Evolutionary conservation across 92 coral and sea anemone species (phyloP).

Genomic region (Paramuricea clavata): DNA sequence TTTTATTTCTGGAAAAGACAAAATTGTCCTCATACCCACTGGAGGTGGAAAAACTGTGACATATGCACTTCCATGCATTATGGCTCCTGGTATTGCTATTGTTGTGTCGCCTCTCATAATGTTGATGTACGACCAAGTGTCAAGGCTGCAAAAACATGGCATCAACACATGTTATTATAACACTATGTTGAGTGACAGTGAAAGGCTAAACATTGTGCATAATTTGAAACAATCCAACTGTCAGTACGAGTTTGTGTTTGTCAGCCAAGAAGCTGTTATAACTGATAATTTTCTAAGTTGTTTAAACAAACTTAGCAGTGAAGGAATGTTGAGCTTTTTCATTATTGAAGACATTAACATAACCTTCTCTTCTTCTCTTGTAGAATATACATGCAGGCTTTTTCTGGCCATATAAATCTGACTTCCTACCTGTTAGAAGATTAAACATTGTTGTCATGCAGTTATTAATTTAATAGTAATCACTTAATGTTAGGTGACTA

Average conservation of each 20-base stretch:
- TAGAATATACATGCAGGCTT: constrained; percentile 9
- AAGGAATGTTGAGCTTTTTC: not conserved
- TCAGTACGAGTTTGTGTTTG: constrained; percentile 50
- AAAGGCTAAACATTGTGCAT: constrained; percentile 46
- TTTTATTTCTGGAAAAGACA: constrained; percentile 40
- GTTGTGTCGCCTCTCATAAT: constrained; percentile 46
- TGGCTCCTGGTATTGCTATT: constrained; percentile 37
- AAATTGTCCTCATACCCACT: constrained; percentile 59
- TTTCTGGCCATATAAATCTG: not conserved
- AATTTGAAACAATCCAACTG: constrained; percentile 31
- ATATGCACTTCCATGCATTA: constrained; percentile 39
- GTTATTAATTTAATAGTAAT: too few relatives aligned
- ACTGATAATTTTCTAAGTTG: constrained; percentile 46
- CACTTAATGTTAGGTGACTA: too few relatives aligned
- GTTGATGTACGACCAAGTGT: constrained; percentile 50
- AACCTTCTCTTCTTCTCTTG: constrained; percentile 16
- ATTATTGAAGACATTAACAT: constrained; percentile 12
- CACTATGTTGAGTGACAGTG: constrained; percentile 25
- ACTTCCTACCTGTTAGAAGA: not conserved
- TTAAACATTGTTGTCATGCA: too few relatives aligned
- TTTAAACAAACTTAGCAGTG: not conserved
- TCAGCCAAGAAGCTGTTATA: constrained; percentile 52
- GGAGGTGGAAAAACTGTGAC: constrained; percentile 60
- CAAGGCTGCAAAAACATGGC: constrained; percentile 32
- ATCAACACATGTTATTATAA: constrained; percentile 45